Evolutionary conservation across 2,888 invertebrate species (phyloP), one percentile per base, ranked within the genome.

Genomic region (Scaptodrosophila latifasciaeformis): DNA sequence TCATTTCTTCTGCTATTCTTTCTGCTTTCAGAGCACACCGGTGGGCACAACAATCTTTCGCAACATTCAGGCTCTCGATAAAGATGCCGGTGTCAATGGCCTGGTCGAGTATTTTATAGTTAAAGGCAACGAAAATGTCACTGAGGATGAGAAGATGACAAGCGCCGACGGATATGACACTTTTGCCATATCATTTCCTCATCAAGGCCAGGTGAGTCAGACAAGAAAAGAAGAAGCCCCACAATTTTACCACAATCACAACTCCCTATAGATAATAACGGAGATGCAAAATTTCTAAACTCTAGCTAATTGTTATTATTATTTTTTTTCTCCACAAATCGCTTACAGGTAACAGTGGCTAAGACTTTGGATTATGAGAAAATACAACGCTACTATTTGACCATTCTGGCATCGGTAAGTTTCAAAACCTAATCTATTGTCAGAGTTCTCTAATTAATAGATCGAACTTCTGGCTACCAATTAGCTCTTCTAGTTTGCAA

Each of bases 41-140:
- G 90, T 96, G 54, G 96, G 94, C 30, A 93, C 94, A 10, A 95
- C 94, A 17, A 91, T 96, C 72, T 96, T 94, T 87, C 92, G 93
- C 70, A 91, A 92, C 62, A 90, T 96, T 56, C 89, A 91, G 59
- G 95, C 96, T 0, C 88, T 89, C 51, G 96, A 96, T 84, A 91
- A 91, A 50, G 96, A 96, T 84, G 92, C 94, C 1, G 95, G 96
- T 39, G 94, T 95, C 62, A 96, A 96, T 83, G 95, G 95, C 39
- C 89, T 95, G 39, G 91, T 96, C 2, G 96, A 96, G 83, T 96
- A 96, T 86, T 93, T 92, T 67, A 91, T 96, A 62, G 90, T 93
- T 57, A 91, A 92, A 70, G 92, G 93, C 57, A 70, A 68, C 45
- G 62, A 62, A 15, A 86, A 85, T 60, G 67, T 74, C 34, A 87